Evolutionary conservation across 2,797 vertebrate species (phyloP).

Genomic region (Acrossocheilus wenchowensis): DNA sequence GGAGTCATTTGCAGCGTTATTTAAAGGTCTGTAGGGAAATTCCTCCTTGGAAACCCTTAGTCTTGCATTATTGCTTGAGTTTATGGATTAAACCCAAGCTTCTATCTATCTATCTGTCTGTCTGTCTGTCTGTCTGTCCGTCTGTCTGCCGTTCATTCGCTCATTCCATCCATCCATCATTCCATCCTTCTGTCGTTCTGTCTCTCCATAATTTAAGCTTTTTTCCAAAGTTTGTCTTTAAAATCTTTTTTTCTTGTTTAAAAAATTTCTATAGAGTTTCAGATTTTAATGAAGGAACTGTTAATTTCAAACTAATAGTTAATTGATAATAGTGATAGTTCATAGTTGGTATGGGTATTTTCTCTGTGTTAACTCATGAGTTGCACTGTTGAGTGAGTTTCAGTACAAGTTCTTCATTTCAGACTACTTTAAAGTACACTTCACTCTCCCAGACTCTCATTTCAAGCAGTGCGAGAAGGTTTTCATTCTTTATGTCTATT

Average conservation of each 20-base stretch:
- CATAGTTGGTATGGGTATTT: background rate
- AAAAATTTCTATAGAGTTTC: background rate
- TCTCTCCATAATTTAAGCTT: background rate
- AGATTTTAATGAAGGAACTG: background rate
- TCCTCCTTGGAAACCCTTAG: background rate
- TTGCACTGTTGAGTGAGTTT: background rate
- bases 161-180: background rate
- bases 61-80: background rate
- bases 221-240: background rate
- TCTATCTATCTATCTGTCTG: background rate
- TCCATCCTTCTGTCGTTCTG: background rate
- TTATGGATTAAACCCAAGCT: background rate
- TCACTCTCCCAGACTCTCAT: background rate
- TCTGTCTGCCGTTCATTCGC: accelerated
- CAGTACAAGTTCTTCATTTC: background rate
- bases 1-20: background rate
- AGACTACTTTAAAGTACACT: background rate
- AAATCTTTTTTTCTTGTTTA: background rate
- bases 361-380: background rate
- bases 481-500: slow-evolving; percentile 11
- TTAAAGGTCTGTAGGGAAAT: slow-evolving; percentile 4
- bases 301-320: background rate
- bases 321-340: background rate
- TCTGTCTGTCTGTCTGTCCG: background rate
- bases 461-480: background rate